Evolutionary conservation across 2,888 invertebrate species (phyloP).

Genomic region (Thecocarcelia acutangulata): DNA sequence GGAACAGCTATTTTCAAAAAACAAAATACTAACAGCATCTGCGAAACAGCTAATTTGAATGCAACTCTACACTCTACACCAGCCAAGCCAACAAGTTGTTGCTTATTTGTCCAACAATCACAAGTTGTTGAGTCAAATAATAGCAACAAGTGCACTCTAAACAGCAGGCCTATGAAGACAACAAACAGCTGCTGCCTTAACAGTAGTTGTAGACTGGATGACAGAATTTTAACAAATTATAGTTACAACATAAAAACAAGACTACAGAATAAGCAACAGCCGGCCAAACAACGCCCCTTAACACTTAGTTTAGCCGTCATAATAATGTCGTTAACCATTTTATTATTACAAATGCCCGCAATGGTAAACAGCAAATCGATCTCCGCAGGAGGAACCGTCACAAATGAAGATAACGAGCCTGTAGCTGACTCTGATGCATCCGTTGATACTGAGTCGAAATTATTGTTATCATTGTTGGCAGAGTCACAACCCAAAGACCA

Average conservation of each 20-base stretch:
- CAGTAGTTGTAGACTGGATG: slow-evolving; percentile 44
- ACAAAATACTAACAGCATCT: slow-evolving; percentile 35
- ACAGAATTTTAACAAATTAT: slow-evolving; percentile 49
- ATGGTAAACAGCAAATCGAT: slow-evolving; percentile 42
- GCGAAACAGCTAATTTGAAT: slow-evolving; percentile 65
- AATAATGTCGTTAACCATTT: slow-evolving; percentile 61
- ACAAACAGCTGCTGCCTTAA: slow-evolving; percentile 53
- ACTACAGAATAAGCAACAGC: slow-evolving; percentile 34
- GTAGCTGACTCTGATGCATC: slow-evolving; percentile 38
- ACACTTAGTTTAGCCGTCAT: slow-evolving; percentile 56
- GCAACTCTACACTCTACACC: slow-evolving; percentile 62
- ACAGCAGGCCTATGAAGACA: slow-evolving; percentile 35
- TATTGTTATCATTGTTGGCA: slow-evolving; percentile 35
- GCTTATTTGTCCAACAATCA: slow-evolving; percentile 56
- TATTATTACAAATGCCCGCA: slow-evolving; percentile 59
- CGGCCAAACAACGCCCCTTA: slow-evolving; percentile 57
- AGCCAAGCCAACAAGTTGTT: slow-evolving; percentile 53
- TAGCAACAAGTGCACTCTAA: slow-evolving; percentile 42
- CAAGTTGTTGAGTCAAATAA: slow-evolving; percentile 49
- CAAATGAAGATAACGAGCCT: slow-evolving; percentile 10
- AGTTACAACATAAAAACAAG: slow-evolving; percentile 44
- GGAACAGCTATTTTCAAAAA: slow-evolving; percentile 63
- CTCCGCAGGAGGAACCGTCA: slow-evolving; percentile 23
- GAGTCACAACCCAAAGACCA: not conserved
- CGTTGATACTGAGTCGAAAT: slow-evolving; percentile 39